These are phyloP conservation scores for Miltochrista miniata DNA, from an alignment of 2,888 invertebrate genomes.

Conservation along the genomic window DNA sequence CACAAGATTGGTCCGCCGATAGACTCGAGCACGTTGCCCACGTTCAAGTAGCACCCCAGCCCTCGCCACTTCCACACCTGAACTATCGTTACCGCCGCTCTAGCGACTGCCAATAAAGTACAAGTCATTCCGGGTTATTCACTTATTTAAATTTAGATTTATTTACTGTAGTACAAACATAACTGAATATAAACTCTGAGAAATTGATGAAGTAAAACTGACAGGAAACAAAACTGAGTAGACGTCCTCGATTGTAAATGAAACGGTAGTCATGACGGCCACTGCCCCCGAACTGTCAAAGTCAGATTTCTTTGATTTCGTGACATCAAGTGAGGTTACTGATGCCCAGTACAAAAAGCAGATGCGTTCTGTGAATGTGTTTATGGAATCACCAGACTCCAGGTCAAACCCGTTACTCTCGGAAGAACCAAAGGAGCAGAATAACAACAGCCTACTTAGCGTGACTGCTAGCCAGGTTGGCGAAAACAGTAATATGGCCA, in stretches of 20 bases:
- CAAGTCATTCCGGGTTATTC: constrained; percentile 81
- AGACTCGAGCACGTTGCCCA: constrained; percentile 58
- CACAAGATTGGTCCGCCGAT: constrained; percentile 80
- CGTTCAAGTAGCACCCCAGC: constrained; percentile 67
- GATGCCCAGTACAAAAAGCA: constrained; percentile 88
- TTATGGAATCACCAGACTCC: constrained; percentile 84
- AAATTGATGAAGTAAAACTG: constrained; percentile 59
- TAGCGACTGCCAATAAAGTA: constrained; percentile 82
- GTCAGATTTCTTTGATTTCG: constrained; percentile 95
- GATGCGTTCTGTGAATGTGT: constrained; percentile 87
- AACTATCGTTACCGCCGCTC: constrained; percentile 80
- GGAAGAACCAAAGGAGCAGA: constrained; percentile 83
- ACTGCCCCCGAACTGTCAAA: constrained; percentile 93
- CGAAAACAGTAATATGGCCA: constrained; percentile 56
- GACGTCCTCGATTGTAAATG: constrained; percentile 71
- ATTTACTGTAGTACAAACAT: constrained; percentile 78
- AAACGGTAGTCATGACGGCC: constrained; percentile 93
- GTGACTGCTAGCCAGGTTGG: constrained; percentile 54
- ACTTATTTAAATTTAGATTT: constrained; percentile 75
- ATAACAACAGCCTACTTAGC: constrained; percentile 85
- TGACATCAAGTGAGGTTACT: constrained; percentile 90
- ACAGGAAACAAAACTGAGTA: constrained; percentile 55
- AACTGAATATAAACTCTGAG: constrained; percentile 47
- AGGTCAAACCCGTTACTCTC: constrained; percentile 77
- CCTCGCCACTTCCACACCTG: constrained; percentile 45